Evolutionary conservation across 1,140 invertebrate genomes (phyloP).

Genomic region (Lycorma delicatula): DNA sequence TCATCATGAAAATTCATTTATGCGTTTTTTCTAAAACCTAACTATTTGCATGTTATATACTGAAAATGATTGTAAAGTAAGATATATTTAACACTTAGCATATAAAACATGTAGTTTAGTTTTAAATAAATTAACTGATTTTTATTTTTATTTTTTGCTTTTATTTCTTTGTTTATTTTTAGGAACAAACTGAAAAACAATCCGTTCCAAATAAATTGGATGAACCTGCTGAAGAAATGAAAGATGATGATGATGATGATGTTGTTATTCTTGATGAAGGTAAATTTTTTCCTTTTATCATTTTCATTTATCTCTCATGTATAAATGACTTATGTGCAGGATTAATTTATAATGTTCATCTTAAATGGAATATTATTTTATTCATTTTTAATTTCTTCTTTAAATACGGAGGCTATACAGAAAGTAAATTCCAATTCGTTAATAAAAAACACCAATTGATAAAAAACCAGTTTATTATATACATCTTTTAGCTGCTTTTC

Average conservation of each 20-base stretch:
- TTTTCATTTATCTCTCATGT: neutral
- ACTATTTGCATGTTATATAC: too few relatives aligned
- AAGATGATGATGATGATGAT: constrained; percentile 46
- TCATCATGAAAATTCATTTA: too few relatives aligned
- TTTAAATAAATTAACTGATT: too few relatives aligned
- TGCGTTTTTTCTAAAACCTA: too few relatives aligned
- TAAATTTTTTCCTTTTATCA: constrained; percentile 22
- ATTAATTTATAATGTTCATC: neutral
- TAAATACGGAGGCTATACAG: neutral
- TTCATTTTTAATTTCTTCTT: too few relatives aligned
- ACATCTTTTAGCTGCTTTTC: too few relatives aligned
- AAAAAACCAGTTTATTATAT: too few relatives aligned
- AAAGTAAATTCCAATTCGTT: neutral
- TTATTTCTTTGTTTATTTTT: constrained; percentile 33
- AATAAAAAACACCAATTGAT: too few relatives aligned
- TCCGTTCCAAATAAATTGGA: constrained; percentile 52
- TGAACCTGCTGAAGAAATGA: constrained; percentile 45
- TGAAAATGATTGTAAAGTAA: too few relatives aligned
- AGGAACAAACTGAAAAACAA: constrained; percentile 74
- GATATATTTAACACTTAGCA: too few relatives aligned
- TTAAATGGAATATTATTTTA: neutral
- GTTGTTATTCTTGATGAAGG: constrained; percentile 46
- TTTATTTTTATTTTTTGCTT: too few relatives aligned
- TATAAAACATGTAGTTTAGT: too few relatives aligned
- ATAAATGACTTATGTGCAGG: neutral